Conservation (phyloP, 2,113 vertebrate species). For the Tiliqua scincoides region DNA sequence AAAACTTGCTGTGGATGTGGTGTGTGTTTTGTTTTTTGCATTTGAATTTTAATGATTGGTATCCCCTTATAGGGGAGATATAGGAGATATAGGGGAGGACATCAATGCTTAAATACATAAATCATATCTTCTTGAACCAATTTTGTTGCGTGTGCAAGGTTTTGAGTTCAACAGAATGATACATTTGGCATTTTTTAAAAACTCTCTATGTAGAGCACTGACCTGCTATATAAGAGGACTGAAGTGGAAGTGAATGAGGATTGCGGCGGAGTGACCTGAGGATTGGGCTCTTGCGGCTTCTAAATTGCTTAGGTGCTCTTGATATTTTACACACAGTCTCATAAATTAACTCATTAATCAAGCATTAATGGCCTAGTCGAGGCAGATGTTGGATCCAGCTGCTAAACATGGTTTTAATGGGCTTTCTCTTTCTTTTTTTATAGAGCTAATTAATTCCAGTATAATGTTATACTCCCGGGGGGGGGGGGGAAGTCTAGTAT, state of each 20-base stretch:
- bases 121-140: neutral
- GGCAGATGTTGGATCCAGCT: conserved; percentile 69
- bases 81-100: no score
- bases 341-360: conserved; percentile 62
- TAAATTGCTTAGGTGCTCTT: conserved; percentile 37
- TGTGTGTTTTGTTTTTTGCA: no score
- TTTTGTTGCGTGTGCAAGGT: neutral
- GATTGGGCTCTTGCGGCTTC: neutral
- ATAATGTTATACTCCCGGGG: conserved; percentile 26
- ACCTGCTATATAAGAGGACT: no score
- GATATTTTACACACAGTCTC: conserved; percentile 24
- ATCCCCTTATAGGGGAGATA: no score
- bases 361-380: conserved; percentile 61
- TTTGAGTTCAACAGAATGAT: neutral
- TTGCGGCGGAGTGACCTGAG: neutral
- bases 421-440: conserved; percentile 30
- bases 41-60: no score
- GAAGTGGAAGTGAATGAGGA: conserved; percentile 1
- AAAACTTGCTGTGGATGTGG: no score
- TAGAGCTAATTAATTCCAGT: conserved; percentile 43
- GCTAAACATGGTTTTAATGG: conserved; percentile 63
- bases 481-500: neutral
- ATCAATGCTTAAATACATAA: neutral
- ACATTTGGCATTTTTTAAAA: no score
- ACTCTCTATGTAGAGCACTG: neutral